These are phyloP conservation scores for Anaspis maculata DNA, from an alignment of 2,888 invertebrate genomes.

Conservation along the genomic window DNA sequence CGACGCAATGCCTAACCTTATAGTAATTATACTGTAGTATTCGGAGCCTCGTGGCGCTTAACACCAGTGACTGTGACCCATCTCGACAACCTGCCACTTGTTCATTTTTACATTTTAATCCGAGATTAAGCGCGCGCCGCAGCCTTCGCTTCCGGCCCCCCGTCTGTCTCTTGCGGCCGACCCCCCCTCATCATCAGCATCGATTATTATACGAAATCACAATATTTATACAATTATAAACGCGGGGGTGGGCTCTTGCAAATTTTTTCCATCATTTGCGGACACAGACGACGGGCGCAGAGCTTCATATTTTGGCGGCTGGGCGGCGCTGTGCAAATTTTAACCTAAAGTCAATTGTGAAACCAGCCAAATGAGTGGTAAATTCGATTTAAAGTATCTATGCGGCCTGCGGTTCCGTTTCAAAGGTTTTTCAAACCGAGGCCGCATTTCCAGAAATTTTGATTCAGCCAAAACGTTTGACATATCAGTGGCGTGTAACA, in stretches of 20 bases:
- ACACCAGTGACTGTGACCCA: slow-evolving; percentile 42
- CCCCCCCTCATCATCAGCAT: no score
- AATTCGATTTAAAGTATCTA: slow-evolving; percentile 40
- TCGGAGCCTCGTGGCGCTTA: slow-evolving; percentile 38
- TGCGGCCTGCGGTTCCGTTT: no score
- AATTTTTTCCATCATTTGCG: no score
- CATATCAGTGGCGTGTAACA: slow-evolving; percentile 32
- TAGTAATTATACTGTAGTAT: slow-evolving; percentile 32
- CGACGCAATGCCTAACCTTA: slow-evolving; percentile 43
- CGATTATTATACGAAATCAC: no score
- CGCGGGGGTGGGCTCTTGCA: no score
- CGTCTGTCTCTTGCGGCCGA: no score
- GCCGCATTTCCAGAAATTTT: slow-evolving; percentile 43
- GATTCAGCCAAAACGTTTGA: slow-evolving; percentile 34
- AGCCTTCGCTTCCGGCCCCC: no score
- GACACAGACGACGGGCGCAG: no score
- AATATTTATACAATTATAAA: no score
- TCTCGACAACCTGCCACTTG: slow-evolving; percentile 41
- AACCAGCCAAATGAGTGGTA: slow-evolving; percentile 42
- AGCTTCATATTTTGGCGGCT: no score
- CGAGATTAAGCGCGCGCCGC: slow-evolving; percentile 5
- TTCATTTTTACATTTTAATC: slow-evolving; percentile 11
- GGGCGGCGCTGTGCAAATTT: slow-evolving; percentile 34
- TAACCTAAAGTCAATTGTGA: slow-evolving; percentile 39
- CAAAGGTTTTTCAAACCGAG: no score